Evolutionary conservation across 2,113 vertebrate genomes (phyloP).

Genomic region (Onychostoma macrolepis): DNA sequence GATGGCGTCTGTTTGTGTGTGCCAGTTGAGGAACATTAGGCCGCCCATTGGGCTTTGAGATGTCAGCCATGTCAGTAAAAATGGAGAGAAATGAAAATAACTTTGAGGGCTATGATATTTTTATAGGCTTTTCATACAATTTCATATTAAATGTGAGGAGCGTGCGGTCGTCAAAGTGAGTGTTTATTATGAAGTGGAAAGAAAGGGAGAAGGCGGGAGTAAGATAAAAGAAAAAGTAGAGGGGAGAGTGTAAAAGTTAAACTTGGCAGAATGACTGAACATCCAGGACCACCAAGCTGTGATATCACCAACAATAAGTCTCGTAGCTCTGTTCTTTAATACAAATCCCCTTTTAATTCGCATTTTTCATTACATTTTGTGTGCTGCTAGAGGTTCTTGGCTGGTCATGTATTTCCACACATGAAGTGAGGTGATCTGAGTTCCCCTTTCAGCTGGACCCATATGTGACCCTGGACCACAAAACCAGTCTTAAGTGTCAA

Average conservation of each 20-base stretch:
- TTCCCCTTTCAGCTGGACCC: not conserved
- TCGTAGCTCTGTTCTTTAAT: not conserved
- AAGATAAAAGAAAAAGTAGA: conserved; percentile 12
- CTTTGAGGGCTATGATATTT: conserved; percentile 37
- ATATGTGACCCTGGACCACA: too few species aligned
- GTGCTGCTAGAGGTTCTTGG: conserved; percentile 2
- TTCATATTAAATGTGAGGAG: conserved; percentile 48
- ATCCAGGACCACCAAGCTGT: conserved; percentile 21
- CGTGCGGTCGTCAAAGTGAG: conserved; percentile 19
- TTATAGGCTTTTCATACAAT: conserved; percentile 38
- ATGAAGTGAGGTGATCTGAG: not conserved
- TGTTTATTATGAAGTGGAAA: conserved; percentile 23
- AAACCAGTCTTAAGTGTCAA: too few species aligned
- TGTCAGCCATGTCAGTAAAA: conserved; percentile 45
- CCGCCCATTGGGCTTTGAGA: conserved; percentile 27
- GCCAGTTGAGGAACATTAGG: not conserved
- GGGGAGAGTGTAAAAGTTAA: not conserved
- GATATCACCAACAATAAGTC: not conserved
- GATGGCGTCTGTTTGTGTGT: not conserved
- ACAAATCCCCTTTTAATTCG: conserved; percentile 20
- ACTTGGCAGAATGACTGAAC: conserved; percentile 14
- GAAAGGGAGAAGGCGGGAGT: not conserved
- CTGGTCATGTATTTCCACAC: conserved; percentile 2
- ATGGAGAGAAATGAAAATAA: conserved; percentile 42
- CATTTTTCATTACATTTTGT: conserved; percentile 10